Base-by-base conservation (phyloP, 2,797 vertebrate genomes). In the Coreius guichenoti region DNA sequence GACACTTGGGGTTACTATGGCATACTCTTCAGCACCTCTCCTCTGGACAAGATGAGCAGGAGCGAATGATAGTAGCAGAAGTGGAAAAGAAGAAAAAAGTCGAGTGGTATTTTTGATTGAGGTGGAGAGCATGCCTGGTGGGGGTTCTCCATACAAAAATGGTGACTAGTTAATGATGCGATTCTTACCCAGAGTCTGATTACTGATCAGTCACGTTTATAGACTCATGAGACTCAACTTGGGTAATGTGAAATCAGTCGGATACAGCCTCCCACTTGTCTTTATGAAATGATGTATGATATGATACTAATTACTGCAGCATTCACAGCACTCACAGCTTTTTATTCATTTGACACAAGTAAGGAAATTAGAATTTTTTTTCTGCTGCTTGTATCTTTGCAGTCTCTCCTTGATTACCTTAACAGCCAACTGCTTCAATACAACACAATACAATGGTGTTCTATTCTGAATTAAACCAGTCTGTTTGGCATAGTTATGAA, bases 31-130 rank as follows among this genome's bases (percentile, higher is more conserved):
- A 82, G 80, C 14, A 69, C 79, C 81, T 74, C 87, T 88, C 85
- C 88, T 85, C 87, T 89, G 85, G 84, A 74, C 84, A 86, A 90
- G 68, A 29, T 81, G 75, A 86, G 51, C 68, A 82, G 49, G 82
- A 84, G 85, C 21, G 76, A 70, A 49, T 17, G 61, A 74, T n/a
- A 47, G 81, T 81, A 90, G 79, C 85, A 79, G 86, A 90, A 87
- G 43, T 23, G 69, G 76, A 89, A 81, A 87, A 82, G 78, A 87
- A 73, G 43, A 81, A 67, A 88, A 23, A 74, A 82, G 87, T 54
- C 9, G 47, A 84, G 77, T 80, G 61, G 65, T 51, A 54, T 77
- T 45, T 56, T 36, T 58, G 68, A 85, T 14, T 4, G 51, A 75
- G 56, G 36, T 68, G 47, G 39, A 79, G 81, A 74, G 67, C 8